Percentiles rank a stretch among this genome's conserved stretches.
These are phyloP conservation scores for Boleophthalmus pectinirostris DNA, from an alignment of 2,113 vertebrate genomes.

Conservation along the genomic window DNA sequence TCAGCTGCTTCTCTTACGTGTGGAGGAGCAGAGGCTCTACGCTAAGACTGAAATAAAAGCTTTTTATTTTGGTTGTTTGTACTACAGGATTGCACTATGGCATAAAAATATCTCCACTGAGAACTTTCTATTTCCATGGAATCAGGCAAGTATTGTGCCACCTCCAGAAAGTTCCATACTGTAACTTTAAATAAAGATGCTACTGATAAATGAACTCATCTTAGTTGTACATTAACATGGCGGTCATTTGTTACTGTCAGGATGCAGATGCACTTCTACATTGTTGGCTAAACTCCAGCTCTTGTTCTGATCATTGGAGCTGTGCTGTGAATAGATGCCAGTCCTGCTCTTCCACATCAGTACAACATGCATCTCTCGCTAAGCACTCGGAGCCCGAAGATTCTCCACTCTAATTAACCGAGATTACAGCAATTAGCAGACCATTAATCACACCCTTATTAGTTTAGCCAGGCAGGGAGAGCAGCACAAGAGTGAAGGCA, in stretches of 20 bases:
- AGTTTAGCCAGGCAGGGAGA: conserved; percentile 73
- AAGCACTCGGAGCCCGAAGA: conserved; percentile 65
- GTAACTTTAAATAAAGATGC: too few species aligned
- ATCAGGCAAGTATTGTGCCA: too few species aligned
- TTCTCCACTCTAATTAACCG: conserved; percentile 75
- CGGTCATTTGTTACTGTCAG: neutral
- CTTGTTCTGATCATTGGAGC: conserved; percentile 11
- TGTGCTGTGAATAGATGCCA: conserved; percentile 34
- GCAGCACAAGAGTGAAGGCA: conserved; percentile 30
- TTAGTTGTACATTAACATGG: neutral
- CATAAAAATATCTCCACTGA: too few species aligned
- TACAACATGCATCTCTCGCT: conserved; percentile 59
- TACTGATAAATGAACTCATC: neutral
- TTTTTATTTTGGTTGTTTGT: too few species aligned
- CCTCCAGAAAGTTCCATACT: too few species aligned
- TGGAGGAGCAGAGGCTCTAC: too few species aligned
- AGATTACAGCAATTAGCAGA: conserved; percentile 81
- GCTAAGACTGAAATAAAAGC: too few species aligned
- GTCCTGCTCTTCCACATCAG: conserved; percentile 54
- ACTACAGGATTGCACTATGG: too few species aligned
- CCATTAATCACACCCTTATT: conserved; percentile 80
- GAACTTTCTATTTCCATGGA: too few species aligned
- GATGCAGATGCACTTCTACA: neutral
- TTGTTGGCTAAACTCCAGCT: neutral
- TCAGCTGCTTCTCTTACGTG: too few species aligned